Conservation (phyloP, 2,888 invertebrate genomes). For the Atethmia centrago region DNA sequence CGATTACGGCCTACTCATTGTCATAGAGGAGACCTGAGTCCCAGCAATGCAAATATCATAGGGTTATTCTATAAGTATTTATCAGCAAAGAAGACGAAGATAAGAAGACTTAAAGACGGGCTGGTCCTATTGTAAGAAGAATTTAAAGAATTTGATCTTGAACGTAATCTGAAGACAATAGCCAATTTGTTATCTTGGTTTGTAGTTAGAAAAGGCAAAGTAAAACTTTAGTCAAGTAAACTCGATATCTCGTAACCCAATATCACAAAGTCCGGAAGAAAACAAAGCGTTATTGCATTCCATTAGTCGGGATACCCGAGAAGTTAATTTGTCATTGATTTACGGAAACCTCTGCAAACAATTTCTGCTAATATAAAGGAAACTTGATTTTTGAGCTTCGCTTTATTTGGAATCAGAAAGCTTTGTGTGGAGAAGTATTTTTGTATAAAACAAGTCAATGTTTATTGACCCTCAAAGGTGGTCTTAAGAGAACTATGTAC, state of each 20-base stretch:
- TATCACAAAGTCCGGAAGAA: conserved; percentile 35
- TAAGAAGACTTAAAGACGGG: neutral
- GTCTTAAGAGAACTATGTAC: neutral
- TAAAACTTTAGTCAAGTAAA: conserved; percentile 31
- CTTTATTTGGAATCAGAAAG: conserved; percentile 10
- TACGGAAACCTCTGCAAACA: conserved; percentile 37
- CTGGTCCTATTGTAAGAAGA: neutral
- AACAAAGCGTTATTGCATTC: conserved; percentile 60
- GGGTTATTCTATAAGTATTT: neutral
- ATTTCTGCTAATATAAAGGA: conserved; percentile 21
- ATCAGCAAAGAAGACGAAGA: neutral
- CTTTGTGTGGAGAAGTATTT: neutral
- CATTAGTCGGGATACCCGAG: conserved; percentile 57
- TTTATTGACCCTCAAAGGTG: neutral
- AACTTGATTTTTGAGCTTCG: conserved; percentile 17
- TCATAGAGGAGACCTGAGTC: neutral
- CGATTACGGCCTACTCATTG: neutral
- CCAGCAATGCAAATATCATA: too few relatives aligned
- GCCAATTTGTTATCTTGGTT: neutral
- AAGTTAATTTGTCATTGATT: conserved; percentile 54
- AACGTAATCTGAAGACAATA: conserved; percentile 5
- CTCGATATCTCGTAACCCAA: conserved; percentile 37
- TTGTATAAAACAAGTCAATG: neutral
- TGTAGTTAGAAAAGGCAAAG: conserved; percentile 17
- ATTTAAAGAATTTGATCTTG: conserved; percentile 8